Evolutionary conservation across 1,140 invertebrate species (phyloP), one percentile per base, ranked within the genome.

Genomic region (Lucilia cuprina): DNA sequence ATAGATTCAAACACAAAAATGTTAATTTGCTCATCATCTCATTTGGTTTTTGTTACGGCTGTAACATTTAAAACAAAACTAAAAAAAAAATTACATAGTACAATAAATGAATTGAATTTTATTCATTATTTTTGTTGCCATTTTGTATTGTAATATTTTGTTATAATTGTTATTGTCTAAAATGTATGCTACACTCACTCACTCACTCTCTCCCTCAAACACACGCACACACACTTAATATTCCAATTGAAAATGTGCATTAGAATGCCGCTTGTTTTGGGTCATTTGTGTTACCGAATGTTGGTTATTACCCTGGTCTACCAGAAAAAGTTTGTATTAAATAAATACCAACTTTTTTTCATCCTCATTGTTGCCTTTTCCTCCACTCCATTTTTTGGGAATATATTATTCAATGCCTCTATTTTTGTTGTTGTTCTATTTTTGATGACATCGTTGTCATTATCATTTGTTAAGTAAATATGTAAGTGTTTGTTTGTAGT

Each of bases 271-370:
- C 77, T 80, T 80, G 77, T 80, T 80, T 80, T 80, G 77, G 77
- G 77, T 80, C 41, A 80, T 80, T 80, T 80, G 77, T 80, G 77
- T 80, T 80, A 80, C 77, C 77, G 47, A 80, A 80, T 80, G 77
- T 80, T 80, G 77, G 77, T 80, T 80, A 50, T 80, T 80, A 80
- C 41, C 41, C 77, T 49, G 77, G 77, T 80, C 47, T 80, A 80
- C 77, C 77, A 47, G 25, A 30, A 78, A 50, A 80, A 49, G 77
- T 80, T 80, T 80, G 77, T 41, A 80, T 80, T 70, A 70, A 70
- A 70, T 60, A 60, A 30, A 30, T 30, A 30, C 25, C 25, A 30
- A 30, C 25, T 30, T 30, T 30, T n/a, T 30, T 30, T 30, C 25
- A 30, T 30, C 25, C 25, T 30, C 55, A 17, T 60, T 17, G 14